Evolutionary conservation across 2,113 vertebrate genomes (phyloP).

Genomic region (Pseudopodoces humilis): DNA sequence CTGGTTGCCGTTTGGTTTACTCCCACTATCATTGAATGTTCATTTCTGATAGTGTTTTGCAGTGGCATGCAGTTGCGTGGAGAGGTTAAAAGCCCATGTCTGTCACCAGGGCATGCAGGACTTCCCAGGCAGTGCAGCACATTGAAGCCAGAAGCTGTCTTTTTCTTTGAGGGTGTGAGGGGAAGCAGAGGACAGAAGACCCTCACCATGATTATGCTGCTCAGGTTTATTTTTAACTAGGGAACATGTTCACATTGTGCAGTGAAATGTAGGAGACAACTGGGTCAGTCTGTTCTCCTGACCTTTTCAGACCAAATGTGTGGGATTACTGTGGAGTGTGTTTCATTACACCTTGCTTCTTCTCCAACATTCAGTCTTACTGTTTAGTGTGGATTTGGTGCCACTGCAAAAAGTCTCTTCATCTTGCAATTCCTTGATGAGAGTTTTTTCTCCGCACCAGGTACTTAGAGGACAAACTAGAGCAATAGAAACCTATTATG

Average conservation of each 20-base stretch:
- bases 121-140: neutral
- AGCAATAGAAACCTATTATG: neutral
- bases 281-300: neutral
- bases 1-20: neutral
- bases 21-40: neutral
- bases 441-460: neutral
- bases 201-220: neutral
- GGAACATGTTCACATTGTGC: neutral
- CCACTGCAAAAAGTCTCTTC: neutral
- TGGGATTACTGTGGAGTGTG: neutral
- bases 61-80: neutral
- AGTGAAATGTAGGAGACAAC: neutral
- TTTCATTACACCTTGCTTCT: neutral
- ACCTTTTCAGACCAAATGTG: neutral
- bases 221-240: constrained; percentile 52
- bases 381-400: neutral
- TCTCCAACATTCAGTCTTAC: neutral
- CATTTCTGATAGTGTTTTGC: neutral
- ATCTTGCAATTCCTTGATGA: neutral
- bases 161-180: neutral
- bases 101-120: neutral
- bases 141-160: neutral
- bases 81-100: neutral
- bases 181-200: neutral
- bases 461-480: neutral